A percentile compares a stretch with the other conserved stretches of the same genome.
Evolutionary conservation across 1,140 invertebrate species (phyloP).

Genomic region (Drosophila grimshawi): DNA sequence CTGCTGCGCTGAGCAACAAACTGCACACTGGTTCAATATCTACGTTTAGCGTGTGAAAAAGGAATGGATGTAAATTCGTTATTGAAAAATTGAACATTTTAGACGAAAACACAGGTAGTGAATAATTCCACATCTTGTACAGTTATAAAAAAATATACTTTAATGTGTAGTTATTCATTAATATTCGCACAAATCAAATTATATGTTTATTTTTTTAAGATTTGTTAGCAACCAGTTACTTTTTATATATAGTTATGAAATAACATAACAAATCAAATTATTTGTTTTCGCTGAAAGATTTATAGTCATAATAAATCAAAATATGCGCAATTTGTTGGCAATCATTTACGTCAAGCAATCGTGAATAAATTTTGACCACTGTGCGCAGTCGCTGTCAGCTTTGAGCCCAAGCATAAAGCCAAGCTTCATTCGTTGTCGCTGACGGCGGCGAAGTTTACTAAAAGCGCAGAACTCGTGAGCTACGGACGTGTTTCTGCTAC

Average conservation of each 20-base stretch:
- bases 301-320: not conserved
- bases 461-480: slow-evolving; percentile 80
- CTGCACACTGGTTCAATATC: not conserved
- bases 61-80: too few species aligned
- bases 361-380: not conserved
- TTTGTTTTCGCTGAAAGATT: not conserved
- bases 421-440: slow-evolving; percentile 61
- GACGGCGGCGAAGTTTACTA: slow-evolving; percentile 69
- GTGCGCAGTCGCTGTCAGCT: slow-evolving; percentile 7
- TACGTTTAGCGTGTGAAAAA: too few species aligned
- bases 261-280: too few species aligned
- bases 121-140: too few species aligned
- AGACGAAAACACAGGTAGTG: too few species aligned
- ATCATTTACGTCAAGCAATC: not conserved
- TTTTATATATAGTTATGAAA: too few species aligned
- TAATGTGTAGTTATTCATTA: too few species aligned
- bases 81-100: too few species aligned
- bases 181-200: too few species aligned
- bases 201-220: too few species aligned
- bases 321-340: not conserved
- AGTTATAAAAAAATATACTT: too few species aligned
- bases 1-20: not conserved
- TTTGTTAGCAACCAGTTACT: too few species aligned
- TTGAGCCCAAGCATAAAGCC: slow-evolving; percentile 42
- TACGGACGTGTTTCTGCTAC: slow-evolving; percentile 73